These are phyloP conservation scores for Pedionomus torquatus DNA, from an alignment of 2,113 vertebrate genomes.

Conservation along the genomic window DNA sequence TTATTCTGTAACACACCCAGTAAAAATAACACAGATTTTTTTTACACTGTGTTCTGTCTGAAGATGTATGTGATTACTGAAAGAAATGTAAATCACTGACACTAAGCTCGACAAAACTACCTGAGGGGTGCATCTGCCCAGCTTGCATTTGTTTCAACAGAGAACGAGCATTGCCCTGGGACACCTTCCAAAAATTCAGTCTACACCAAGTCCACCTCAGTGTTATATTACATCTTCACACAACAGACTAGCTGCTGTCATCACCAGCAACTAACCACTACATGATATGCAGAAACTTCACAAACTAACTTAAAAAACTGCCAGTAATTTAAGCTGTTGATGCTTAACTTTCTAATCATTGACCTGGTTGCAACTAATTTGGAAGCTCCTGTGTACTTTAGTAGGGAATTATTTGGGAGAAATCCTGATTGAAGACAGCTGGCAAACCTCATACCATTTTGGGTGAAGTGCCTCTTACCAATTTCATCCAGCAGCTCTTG, in stretches of 20 bases:
- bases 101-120: not conserved
- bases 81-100: not conserved
- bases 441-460: not conserved
- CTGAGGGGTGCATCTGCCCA: not conserved
- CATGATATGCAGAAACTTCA: not conserved
- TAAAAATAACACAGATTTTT: not conserved
- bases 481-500: constrained; percentile 76
- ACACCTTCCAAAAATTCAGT: not conserved
- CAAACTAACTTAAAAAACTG: not conserved
- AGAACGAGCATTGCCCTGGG: not conserved
- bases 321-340: not conserved
- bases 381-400: constrained; percentile 6
- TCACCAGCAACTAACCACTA: not conserved
- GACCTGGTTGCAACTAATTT: not conserved
- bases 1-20: not conserved
- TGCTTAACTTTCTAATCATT: not conserved
- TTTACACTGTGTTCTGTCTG: not conserved
- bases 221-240: not conserved
- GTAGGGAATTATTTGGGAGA: not conserved
- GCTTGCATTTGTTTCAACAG: not conserved
- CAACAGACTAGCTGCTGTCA: not conserved
- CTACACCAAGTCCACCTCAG: not conserved
- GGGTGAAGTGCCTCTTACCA: constrained; percentile 65
- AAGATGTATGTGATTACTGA: not conserved
- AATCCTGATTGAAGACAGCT: not conserved